phyloP scores from a whole-genome alignment of 2,113 vertebrate genomes.

The Actenoides lindsayi region DNA sequence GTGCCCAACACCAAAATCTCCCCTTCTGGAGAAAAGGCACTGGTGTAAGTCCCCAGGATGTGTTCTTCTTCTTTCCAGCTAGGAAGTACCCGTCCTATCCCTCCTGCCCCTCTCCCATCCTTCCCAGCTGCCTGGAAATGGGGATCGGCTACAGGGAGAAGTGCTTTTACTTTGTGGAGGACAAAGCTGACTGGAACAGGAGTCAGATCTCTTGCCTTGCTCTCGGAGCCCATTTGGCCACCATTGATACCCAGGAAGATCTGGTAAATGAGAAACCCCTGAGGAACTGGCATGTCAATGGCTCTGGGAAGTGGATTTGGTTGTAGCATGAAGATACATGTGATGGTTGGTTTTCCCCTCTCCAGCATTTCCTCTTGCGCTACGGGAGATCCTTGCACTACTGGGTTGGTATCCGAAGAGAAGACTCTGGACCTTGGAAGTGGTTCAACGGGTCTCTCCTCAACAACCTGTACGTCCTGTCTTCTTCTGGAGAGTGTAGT shows the following conservation, averaged over 20 bases:
- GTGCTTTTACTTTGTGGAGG: slow-evolving; percentile 29
- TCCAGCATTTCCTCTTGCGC: background rate
- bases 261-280: background rate
- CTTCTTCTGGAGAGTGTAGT: background rate
- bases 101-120: accelerated
- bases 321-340: accelerated
- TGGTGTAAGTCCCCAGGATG: accelerated
- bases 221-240: background rate
- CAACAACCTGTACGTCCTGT: background rate
- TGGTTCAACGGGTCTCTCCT: background rate
- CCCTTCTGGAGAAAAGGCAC: background rate
- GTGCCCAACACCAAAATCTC: too few species aligned
- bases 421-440: background rate
- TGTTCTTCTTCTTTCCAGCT: background rate
- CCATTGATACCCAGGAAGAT: background rate
- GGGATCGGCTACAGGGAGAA: background rate
- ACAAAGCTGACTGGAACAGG: background rate
- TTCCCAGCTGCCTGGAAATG: background rate
- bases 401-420: background rate
- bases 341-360: background rate
- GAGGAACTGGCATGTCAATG: accelerated
- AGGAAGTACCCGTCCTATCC: background rate
- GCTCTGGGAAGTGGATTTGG: background rate
- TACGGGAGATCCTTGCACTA: background rate
- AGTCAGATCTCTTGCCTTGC: background rate